Base-by-base conservation (phyloP, 2,888 invertebrate species). In the Lepidonotus clava region DNA sequence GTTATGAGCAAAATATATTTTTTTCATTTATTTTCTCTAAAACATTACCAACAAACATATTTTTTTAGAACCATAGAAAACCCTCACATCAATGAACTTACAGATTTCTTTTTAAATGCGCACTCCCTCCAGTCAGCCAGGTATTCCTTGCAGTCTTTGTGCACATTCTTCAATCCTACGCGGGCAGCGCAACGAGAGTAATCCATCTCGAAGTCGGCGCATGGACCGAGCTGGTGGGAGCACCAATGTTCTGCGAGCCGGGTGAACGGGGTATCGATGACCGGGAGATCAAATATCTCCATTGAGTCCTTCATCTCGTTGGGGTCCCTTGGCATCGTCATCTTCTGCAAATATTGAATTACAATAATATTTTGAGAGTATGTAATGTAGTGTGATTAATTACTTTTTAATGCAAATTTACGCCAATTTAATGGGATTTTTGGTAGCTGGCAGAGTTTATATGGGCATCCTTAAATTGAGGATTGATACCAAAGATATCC, bases 191-290 rank as follows among this genome's bases (percentile, higher is more conserved):
- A 91, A 40, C 90, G 86, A 28, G 86, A 86, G 86, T 87, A 91
- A 84, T 91, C 91, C 89, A 91, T 88, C 86, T 91, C 90, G 24
- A 87, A 87, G 66, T 89, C 89, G 1, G 90, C 90, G 87, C 91
- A 91, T 0, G 85, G 87, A 11, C 89, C 89, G 21, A 84, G 71
- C 84, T 91, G 90, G 77, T 89, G 88, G 53, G 89, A 89, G 76
- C 88, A 87, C 89, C 87, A 90, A 40, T 86, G 86, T 76, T 87
- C 87, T 61, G 86, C 85, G 2, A 88, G 36, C 36, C 88, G 88
- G n/a, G 91, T 90, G 61, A 91, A 87, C 1, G 91, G 91, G 36
- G 89, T 90, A 66, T 91, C 89, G 18, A 90, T 86, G 18, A 90
- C 84, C n/a, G 91, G 91, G 46, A 88, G n/a, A 14, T 86, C 86